These are phyloP conservation scores for Hyperoodon ampullatus DNA, from an alignment of 2,113 vertebrate genomes.

Conservation along the genomic window DNA sequence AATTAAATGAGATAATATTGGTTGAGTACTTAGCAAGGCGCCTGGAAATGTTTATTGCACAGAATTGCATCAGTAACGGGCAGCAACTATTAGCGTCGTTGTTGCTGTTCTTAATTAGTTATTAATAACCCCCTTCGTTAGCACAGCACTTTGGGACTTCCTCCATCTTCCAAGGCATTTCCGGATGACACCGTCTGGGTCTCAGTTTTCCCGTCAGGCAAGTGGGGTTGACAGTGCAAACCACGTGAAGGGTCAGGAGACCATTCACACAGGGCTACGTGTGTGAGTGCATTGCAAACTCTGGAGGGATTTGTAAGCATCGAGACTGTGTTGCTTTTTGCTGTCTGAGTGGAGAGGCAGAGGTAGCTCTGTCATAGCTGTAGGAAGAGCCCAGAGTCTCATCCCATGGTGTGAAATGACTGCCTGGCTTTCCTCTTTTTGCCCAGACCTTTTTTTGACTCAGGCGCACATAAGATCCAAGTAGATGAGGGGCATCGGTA, in stretches of 20 bases:
- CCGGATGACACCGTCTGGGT: neutral
- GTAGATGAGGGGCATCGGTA: rapidly evolving
- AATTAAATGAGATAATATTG: slow-evolving; percentile 66
- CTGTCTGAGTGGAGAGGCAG: neutral
- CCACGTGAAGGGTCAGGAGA: rapidly evolving
- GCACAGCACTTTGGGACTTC: neutral
- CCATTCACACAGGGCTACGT: rapidly evolving
- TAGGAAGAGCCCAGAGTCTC: neutral
- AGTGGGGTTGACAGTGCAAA: neutral
- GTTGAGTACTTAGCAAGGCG: neutral
- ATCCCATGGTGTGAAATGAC: too few relatives aligned
- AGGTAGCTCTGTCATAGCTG: rapidly evolving
- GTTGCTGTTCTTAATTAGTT: neutral
- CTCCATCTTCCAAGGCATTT: neutral
- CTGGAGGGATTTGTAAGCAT: neutral
- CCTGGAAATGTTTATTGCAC: neutral
- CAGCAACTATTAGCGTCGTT: neutral
- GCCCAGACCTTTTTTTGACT: neutral
- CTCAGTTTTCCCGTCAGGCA: neutral
- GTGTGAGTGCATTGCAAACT: rapidly evolving
- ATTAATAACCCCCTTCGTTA: neutral
- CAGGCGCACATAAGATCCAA: rapidly evolving
- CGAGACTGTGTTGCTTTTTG: rapidly evolving
- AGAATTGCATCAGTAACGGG: neutral
- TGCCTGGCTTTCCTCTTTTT: neutral